Evolutionary conservation across 53 echinoderm and acorn worm genomes (phyloP).

Genomic region (Temnopleurus reevesii): DNA sequence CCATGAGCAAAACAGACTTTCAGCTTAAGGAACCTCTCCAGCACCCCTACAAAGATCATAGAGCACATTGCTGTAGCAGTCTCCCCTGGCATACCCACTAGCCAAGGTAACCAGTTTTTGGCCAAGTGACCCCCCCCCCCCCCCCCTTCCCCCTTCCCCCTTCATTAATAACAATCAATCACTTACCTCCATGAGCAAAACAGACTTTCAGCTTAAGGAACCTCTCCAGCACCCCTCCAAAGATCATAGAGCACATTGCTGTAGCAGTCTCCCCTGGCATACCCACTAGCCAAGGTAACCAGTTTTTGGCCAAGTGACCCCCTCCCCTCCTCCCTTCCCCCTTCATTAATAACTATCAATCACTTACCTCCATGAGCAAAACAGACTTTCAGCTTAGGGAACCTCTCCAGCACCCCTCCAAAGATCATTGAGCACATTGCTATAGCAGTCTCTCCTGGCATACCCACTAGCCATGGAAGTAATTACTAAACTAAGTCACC

Average conservation of each 20-base stretch:
- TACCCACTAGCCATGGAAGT: too few species aligned
- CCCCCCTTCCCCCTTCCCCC: too few species aligned
- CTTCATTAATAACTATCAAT: too few species aligned
- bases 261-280: slow-evolving; percentile 97
- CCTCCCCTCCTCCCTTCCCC: too few species aligned
- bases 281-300: slow-evolving; percentile 98
- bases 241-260: slow-evolving; percentile 89
- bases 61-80: slow-evolving; percentile 91
- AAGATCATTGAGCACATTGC: too few species aligned
- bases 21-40: slow-evolving; percentile 92
- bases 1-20: slow-evolving; percentile 99
- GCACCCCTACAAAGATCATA: slow-evolving; percentile 92
- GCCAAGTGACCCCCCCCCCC: slow-evolving; percentile 94
- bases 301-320: slow-evolving; percentile 94
- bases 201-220: slow-evolving; percentile 97
- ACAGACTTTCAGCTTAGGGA: slow-evolving; percentile 96
- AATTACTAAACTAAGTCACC: too few species aligned
- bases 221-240: slow-evolving; percentile 91
- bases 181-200: slow-evolving; percentile 96
- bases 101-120: slow-evolving; percentile 98
- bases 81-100: slow-evolving; percentile 98
- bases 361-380: slow-evolving; percentile 94
- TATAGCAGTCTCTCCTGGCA: too few species aligned
- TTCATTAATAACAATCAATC: too few species aligned
- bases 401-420: slow-evolving; percentile 77